phyloP scores from a whole-genome alignment of 2,888 invertebrate genomes.

The Drosophila helvetica region DNA sequence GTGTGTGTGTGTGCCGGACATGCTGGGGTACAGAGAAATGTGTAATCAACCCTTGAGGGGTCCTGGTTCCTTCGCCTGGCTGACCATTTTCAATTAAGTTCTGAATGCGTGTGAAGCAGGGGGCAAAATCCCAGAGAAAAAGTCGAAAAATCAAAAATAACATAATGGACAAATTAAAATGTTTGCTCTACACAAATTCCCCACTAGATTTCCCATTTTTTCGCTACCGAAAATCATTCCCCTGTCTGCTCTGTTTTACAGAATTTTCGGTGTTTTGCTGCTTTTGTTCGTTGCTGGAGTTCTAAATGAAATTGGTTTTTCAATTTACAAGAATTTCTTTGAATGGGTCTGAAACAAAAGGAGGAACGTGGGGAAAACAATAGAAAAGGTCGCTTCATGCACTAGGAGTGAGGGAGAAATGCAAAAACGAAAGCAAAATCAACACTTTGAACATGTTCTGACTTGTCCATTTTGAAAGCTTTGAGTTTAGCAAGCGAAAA shows the following conservation, averaged over 20 bases:
- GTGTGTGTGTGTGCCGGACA: conserved; percentile 18
- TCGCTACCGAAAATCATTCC: too few species aligned
- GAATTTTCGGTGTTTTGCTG: conserved; percentile 33
- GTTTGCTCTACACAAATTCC: conserved; percentile 57
- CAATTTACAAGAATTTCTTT: conserved; percentile 29
- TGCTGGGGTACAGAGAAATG: conserved; percentile 19
- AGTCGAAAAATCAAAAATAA: conserved; percentile 73
- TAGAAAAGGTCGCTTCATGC: conserved; percentile 25
- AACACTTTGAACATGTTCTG: conserved; percentile 4
- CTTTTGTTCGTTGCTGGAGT: conserved; percentile 51
- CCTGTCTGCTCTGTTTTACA: conserved; percentile 17
- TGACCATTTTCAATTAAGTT: conserved; percentile 65
- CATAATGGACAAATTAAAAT: conserved; percentile 70
- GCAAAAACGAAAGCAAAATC: neutral
- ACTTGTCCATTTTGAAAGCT: neutral
- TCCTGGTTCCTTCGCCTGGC: conserved; percentile 21
- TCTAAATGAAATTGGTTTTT: conserved; percentile 71
- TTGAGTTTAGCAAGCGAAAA: neutral
- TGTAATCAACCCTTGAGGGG: conserved; percentile 53
- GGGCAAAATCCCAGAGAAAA: conserved; percentile 28
- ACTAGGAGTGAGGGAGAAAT: neutral
- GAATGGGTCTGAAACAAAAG: conserved; percentile 13
- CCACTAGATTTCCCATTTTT: conserved; percentile 55
- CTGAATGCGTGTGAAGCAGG: conserved; percentile 18
- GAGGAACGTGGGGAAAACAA: conserved; percentile 10